Evolutionary conservation across 2,888 invertebrate species (phyloP).

Genomic region (Flexamia atlantica): DNA sequence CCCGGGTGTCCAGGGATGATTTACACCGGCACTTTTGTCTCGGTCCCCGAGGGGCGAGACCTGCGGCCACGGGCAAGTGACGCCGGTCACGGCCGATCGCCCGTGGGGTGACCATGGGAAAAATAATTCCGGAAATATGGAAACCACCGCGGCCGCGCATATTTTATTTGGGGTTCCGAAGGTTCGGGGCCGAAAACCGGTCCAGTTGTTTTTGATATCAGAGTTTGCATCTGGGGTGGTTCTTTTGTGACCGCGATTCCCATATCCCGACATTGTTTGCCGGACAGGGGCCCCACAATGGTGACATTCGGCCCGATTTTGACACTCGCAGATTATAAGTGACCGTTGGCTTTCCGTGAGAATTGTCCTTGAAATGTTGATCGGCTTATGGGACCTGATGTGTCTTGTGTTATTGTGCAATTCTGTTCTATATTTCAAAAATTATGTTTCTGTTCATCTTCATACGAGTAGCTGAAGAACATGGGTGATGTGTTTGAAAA

Average conservation of each 20-base stretch:
- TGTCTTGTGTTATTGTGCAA: too few relatives aligned
- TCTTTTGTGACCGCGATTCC: constrained; percentile 17
- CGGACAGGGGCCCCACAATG: constrained; percentile 28
- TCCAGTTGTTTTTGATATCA: constrained; percentile 45
- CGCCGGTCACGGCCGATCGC: constrained; percentile 26
- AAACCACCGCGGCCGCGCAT: constrained; percentile 12
- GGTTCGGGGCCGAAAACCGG: background rate
- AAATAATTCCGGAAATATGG: constrained; percentile 52
- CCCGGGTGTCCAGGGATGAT: background rate
- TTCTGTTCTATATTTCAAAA: too few relatives aligned
- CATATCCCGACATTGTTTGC: constrained; percentile 24
- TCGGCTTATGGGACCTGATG: too few relatives aligned
- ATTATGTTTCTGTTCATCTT: too few relatives aligned
- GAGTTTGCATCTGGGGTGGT: constrained; percentile 30
- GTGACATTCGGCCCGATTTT: constrained; percentile 43
- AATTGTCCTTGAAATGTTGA: background rate
- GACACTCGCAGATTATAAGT: constrained; percentile 46
- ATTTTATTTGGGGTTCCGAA: background rate
- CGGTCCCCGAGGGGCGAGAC: background rate
- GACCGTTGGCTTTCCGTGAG: constrained; percentile 37
- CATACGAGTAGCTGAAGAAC: too few relatives aligned
- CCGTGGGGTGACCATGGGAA: constrained; percentile 40
- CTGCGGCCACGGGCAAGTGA: constrained; percentile 24
- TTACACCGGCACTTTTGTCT: background rate
- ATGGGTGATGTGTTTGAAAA: too few relatives aligned